These are phyloP conservation scores for Pagrus major DNA, from an alignment of 2,113 vertebrate species.

Conservation along the genomic window DNA sequence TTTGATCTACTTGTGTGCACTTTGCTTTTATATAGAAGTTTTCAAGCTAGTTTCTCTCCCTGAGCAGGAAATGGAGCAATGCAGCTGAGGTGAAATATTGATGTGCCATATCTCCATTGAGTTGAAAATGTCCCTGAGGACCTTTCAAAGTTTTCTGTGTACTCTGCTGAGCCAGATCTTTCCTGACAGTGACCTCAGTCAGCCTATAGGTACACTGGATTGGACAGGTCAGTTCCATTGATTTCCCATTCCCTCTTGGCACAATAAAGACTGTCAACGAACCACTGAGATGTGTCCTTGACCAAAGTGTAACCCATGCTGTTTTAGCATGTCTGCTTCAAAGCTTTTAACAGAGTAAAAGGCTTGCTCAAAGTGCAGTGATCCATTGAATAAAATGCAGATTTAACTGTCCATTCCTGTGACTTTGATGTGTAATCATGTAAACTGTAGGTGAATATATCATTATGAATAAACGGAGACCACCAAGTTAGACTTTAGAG, in stretches of 20 bases:
- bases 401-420: constrained; percentile 54
- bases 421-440: constrained; percentile 74
- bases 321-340: constrained; percentile 56
- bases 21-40: constrained; percentile 36
- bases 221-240: constrained; percentile 81
- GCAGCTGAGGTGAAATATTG: constrained; percentile 61
- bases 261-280: constrained; percentile 80
- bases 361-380: constrained; percentile 23
- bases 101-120: constrained; percentile 65
- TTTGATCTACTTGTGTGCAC: constrained; percentile 70
- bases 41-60: constrained; percentile 3
- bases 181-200: constrained; percentile 83
- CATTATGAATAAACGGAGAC: constrained; percentile 82
- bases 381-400: constrained; percentile 58
- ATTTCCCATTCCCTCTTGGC: constrained; percentile 84
- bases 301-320: constrained; percentile 72
- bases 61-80: constrained; percentile 23
- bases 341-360: constrained; percentile 57
- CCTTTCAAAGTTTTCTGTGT: constrained; percentile 82
- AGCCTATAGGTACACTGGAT: constrained; percentile 80
- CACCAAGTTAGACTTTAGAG: constrained; percentile 82
- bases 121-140: constrained; percentile 74
- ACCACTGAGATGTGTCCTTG: constrained; percentile 80
- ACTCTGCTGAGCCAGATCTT: constrained; percentile 83
- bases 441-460: constrained; percentile 78